Percentiles rank a stretch among this genome's conserved stretches.
Evolutionary conservation across 2,797 vertebrate species (phyloP).

Genomic region (Peromyscus aztecus): DNA sequence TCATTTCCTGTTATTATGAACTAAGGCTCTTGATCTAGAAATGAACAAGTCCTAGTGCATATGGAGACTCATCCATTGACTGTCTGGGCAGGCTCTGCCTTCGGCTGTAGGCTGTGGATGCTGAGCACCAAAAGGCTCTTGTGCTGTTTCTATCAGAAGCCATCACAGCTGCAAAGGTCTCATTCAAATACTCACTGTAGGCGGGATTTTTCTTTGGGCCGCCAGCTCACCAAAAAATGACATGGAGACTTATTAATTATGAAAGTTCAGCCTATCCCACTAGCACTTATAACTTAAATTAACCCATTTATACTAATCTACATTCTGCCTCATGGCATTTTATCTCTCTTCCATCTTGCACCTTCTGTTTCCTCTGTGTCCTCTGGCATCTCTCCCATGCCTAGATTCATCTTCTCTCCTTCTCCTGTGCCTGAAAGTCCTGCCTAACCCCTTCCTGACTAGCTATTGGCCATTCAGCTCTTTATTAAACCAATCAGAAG

Average conservation of each 20-base stretch:
- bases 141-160: neutral
- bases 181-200: neutral
- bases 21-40: constrained; percentile 1
- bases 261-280: neutral
- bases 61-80: neutral
- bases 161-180: neutral
- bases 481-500: neutral
- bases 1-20: constrained; percentile 52
- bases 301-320: neutral
- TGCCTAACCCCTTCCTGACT: neutral
- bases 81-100: neutral
- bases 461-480: neutral
- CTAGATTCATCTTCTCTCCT: neutral
- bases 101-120: neutral
- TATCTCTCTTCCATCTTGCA: neutral
- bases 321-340: neutral
- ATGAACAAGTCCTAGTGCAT: constrained; percentile 38
- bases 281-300: neutral
- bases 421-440: neutral
- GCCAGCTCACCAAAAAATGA: neutral
- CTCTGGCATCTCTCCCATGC: neutral
- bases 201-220: neutral
- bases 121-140: neutral
- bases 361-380: neutral
- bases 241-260: neutral